Conservation (phyloP, 92 coral and sea anemone species). For the Phymanthus crucifer region DNA sequence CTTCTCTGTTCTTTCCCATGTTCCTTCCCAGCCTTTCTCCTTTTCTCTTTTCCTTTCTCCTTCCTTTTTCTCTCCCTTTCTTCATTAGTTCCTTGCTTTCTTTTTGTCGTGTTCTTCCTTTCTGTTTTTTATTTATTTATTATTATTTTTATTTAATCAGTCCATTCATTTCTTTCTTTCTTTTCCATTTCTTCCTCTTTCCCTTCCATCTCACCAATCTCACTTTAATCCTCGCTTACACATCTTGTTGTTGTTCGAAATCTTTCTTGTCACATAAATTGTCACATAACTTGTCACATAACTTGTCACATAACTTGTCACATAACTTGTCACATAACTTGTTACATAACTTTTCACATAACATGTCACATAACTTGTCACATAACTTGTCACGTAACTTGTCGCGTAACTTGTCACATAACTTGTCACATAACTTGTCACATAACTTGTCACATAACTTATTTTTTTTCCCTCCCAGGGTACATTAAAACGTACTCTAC, state of each 20-base stretch:
- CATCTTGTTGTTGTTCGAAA: background rate
- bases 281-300: no score
- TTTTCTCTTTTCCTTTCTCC: background rate
- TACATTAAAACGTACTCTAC: conserved; percentile 56
- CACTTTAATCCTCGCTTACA: background rate
- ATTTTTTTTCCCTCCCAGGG: conserved; percentile 27
- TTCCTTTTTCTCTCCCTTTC: background rate
- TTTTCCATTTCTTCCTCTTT: background rate
- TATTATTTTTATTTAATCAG: no score
- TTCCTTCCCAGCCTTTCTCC: background rate
- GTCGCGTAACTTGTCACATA: no score
- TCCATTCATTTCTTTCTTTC: background rate
- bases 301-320: no score
- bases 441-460: background rate
- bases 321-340: no score
- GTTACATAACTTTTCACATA: no score
- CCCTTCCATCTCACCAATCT: background rate
- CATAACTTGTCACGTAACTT: no score
- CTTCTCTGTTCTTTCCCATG: background rate
- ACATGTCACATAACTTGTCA: background rate
- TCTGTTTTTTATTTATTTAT: no score
- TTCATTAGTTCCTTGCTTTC: background rate
- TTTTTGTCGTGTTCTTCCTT: background rate
- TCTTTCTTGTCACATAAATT: background rate
- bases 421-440: no score